Evolutionary conservation across 2,888 invertebrate species (phyloP), one percentile per base, ranked within the genome.

Genomic region (Monochamus alternatus): DNA sequence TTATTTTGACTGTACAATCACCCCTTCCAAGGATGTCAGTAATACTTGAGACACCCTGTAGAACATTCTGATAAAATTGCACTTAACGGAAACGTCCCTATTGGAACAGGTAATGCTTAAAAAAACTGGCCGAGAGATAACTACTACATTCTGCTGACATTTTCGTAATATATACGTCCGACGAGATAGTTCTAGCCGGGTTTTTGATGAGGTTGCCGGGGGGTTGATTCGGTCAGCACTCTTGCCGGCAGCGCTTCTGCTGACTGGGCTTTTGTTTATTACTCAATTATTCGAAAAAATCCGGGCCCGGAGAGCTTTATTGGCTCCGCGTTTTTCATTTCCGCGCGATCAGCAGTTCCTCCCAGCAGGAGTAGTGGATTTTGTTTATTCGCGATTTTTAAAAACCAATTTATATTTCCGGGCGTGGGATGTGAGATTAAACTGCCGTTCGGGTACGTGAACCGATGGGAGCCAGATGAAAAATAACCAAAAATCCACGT

Each of bases 241-340:
- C 47, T 14, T 77, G 78, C 77, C 75, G 78, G 74, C 78, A 9
- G 80, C 75, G 60, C 80, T 83, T 82, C 79, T 78, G 82, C 83
- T 82, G 83, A 82, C 72, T 81, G 67, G 64, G 81, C 83, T 78
- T 80, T 83, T 81, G 83, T 83, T 84, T 83, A 71, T 63, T 71
- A 71, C 63, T 71, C 71, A 71, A 63, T 71, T 71, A 71, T 71
- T 71, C 63, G 63, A 63, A 71, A 71, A 69, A 71, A 70, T 60
- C 59, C 51, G 30, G 31, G 10, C 69, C 44, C 51, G 8, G 47
- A 5, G 59, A 60, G 59, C 71, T 71, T 63, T 71, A 71, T 63
- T 63, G 52, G 51, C 30, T 55, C 52, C 3, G 69, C 60, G 69
- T 51, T 69, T 71, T 71, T 52, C 52, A 43, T 63, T 63, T 71